phyloP scores from a whole-genome alignment of 1,140 invertebrate genomes.

The Apolygus lucorum region DNA sequence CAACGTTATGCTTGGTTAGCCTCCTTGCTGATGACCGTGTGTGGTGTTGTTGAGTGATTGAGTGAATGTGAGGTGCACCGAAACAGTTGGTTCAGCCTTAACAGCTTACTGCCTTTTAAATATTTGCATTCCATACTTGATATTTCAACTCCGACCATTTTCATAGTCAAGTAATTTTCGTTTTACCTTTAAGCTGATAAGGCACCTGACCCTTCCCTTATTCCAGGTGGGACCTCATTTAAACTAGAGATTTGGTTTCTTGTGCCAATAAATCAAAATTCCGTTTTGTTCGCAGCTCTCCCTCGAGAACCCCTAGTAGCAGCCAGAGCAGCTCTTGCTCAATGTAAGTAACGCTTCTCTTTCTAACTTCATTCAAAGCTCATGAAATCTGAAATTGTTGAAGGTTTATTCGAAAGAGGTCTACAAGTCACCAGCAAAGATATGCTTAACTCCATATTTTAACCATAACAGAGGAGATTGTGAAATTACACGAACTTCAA shows the following conservation, averaged over 20 bases:
- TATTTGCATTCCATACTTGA: not conserved
- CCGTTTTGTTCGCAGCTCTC: constrained; percentile 12
- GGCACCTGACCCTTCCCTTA: not conserved
- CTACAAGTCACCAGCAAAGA: too few species aligned
- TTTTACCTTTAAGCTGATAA: constrained; percentile 10
- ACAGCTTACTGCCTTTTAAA: not conserved
- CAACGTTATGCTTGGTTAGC: not conserved
- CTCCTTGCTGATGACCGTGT: not conserved
- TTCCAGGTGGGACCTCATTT: not conserved
- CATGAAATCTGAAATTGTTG: not conserved
- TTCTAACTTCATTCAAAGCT: not conserved
- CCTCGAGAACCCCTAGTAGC: not conserved
- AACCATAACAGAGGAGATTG: too few species aligned
- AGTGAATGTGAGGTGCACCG: not conserved
- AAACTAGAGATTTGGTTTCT: not conserved
- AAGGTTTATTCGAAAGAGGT: too few species aligned
- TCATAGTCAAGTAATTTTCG: too few species aligned
- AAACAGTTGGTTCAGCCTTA: constrained; percentile 10
- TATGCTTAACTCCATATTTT: too few species aligned
- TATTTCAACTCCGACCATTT: too few species aligned
- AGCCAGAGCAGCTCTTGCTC: not conserved
- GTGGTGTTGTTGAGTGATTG: not conserved
- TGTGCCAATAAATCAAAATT: not conserved
- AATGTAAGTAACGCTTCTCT: not conserved
- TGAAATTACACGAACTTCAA: too few species aligned